Conservation (phyloP, 2,113 vertebrate genomes). For the Prunella fulvescens region DNA sequence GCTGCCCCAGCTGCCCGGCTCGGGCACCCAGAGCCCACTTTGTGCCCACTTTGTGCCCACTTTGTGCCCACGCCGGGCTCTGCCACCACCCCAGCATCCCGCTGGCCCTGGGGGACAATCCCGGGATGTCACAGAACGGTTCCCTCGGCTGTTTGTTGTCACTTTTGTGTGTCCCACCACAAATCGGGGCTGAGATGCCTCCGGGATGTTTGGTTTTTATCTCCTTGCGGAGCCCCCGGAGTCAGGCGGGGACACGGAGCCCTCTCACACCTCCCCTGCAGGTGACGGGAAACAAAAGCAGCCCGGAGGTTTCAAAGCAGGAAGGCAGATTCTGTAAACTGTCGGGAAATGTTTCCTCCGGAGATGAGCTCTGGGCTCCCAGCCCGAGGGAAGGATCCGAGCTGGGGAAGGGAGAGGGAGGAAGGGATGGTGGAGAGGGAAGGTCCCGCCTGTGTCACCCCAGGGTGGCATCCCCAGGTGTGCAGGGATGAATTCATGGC, state of each 20-base stretch:
- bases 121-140: fast-evolving
- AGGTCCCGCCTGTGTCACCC: background rate
- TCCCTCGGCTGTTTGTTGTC: fast-evolving
- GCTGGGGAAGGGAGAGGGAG: background rate
- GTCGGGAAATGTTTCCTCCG: conserved; percentile 4
- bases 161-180: background rate
- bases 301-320: background rate
- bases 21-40: background rate
- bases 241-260: background rate
- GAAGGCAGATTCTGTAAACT: conserved; percentile 49
- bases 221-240: background rate
- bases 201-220: background rate
- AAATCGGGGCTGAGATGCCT: background rate
- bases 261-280: background rate
- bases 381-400: background rate
- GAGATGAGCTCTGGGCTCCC: conserved; percentile 21
- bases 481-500: fast-evolving
- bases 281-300: conserved; percentile 27
- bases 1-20: background rate
- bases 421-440: background rate
- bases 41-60: background rate
- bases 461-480: fast-evolving
- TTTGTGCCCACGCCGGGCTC: background rate
- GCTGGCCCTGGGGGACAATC: background rate
- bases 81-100: background rate